Evolutionary conservation across 2,113 vertebrate species (phyloP).

Genomic region (Echinops telfairi): DNA sequence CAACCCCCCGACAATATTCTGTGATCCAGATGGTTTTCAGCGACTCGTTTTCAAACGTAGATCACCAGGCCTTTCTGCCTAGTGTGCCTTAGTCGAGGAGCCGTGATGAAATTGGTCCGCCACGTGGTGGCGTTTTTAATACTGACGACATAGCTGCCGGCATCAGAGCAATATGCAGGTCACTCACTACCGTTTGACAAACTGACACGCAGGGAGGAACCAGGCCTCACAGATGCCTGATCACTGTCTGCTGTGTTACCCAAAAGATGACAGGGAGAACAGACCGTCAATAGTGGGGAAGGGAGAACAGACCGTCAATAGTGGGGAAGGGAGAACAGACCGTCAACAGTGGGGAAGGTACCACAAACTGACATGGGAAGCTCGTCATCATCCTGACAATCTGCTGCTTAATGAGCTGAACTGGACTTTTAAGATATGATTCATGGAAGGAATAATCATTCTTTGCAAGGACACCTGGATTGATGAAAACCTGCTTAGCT

Average conservation of each 20-base stretch:
- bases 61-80: background rate
- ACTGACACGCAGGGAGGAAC: background rate
- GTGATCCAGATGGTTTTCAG: background rate
- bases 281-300: background rate
- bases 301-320: background rate
- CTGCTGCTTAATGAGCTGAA: background rate
- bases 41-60: background rate
- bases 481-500: background rate
- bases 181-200: background rate
- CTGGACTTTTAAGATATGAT: slow-evolving; percentile 42
- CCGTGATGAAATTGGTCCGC: background rate
- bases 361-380: background rate
- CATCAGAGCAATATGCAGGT: background rate
- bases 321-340: background rate
- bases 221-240: background rate
- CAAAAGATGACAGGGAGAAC: background rate
- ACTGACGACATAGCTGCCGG: background rate
- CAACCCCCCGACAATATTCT: background rate
- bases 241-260: background rate
- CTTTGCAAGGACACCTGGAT: background rate
- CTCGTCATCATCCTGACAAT: background rate
- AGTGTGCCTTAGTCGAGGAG: background rate
- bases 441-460: slow-evolving; percentile 8
- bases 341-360: background rate
- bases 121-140: background rate